phyloP scores from a whole-genome alignment of 1,140 invertebrate genomes.

The Eciton burchellii region DNA sequence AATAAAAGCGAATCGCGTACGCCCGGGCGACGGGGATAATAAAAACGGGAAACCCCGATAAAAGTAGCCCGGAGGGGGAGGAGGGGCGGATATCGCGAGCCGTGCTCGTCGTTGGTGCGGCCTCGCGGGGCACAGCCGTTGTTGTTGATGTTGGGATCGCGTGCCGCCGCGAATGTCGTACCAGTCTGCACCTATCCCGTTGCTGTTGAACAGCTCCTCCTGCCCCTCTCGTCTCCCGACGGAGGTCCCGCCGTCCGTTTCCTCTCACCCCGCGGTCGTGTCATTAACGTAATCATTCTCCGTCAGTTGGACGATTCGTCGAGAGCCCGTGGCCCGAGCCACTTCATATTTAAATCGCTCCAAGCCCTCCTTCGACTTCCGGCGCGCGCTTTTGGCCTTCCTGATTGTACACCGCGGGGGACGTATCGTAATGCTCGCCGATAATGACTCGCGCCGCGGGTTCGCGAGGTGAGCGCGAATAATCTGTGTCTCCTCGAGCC shows the following conservation, averaged over 20 bases:
- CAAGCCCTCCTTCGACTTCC: slow-evolving; percentile 53
- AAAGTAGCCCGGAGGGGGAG: slow-evolving; percentile 49
- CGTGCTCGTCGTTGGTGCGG: slow-evolving; percentile 24
- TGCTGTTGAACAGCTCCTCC: slow-evolving; percentile 51
- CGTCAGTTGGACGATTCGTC: slow-evolving; percentile 77
- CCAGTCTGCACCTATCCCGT: slow-evolving; percentile 79
- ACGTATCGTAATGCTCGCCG: slow-evolving; percentile 1
- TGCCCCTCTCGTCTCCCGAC: too few species aligned
- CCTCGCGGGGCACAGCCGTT: slow-evolving; percentile 54
- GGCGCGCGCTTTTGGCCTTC: slow-evolving; percentile 45
- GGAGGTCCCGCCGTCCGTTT: background rate
- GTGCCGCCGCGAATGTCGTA: slow-evolving; percentile 73
- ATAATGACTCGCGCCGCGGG: slow-evolving; percentile 28
- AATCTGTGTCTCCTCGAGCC: background rate
- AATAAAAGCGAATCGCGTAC: slow-evolving; percentile 70
- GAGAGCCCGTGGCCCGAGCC: slow-evolving; percentile 56
- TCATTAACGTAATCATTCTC: slow-evolving; percentile 82
- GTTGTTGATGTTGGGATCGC: slow-evolving; percentile 74
- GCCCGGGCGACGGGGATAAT: slow-evolving; percentile 51
- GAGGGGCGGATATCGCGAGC: slow-evolving; percentile 45
- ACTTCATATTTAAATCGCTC: slow-evolving; percentile 73
- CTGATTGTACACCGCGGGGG: slow-evolving; percentile 52
- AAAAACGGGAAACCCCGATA: slow-evolving; percentile 58
- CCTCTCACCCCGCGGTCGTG: slow-evolving; percentile 55
- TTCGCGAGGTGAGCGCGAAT: background rate